These are phyloP conservation scores for Hermodice carunculata DNA, from an alignment of 2,888 invertebrate species.

Conservation along the genomic window DNA sequence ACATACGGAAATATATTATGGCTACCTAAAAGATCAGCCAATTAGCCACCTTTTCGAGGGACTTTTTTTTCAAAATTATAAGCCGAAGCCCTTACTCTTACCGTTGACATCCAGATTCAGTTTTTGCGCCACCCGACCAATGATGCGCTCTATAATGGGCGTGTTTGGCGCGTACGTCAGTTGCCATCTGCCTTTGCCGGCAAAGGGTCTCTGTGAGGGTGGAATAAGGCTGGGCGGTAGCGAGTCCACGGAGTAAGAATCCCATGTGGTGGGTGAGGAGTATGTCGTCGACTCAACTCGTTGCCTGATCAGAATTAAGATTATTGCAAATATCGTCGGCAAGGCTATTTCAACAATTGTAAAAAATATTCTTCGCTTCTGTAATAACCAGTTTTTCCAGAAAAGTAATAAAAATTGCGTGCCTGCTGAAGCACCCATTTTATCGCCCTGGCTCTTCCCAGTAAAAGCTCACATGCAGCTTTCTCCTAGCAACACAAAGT, in stretches of 20 bases:
- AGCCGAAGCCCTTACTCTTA: no score
- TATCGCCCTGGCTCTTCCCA: no score
- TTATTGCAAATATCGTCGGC: slow-evolving; percentile 13
- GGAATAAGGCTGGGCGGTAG: not conserved
- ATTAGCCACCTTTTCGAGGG: no score
- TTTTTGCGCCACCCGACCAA: slow-evolving; percentile 13
- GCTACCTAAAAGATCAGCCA: no score
- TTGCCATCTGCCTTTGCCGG: not conserved
- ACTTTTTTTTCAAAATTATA: no score
- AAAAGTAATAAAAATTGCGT: slow-evolving; percentile 15
- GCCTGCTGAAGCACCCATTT: no score
- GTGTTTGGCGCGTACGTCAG: slow-evolving; percentile 33
- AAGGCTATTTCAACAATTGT: slow-evolving; percentile 6
- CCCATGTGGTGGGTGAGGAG: not conserved
- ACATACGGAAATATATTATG: no score
- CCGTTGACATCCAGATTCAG: no score
- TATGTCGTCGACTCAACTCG: slow-evolving; percentile 6
- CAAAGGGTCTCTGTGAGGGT: not conserved
- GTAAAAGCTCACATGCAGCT: no score
- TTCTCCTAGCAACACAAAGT: no score
- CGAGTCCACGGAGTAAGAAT: not conserved
- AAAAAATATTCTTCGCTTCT: slow-evolving; percentile 9
- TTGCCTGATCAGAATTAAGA: slow-evolving; percentile 15
- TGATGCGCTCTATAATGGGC: slow-evolving; percentile 11
- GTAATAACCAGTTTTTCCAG: slow-evolving; percentile 21